Evolutionary conservation across 1,140 invertebrate genomes (phyloP).

Genomic region (Dendroctonus valens): DNA sequence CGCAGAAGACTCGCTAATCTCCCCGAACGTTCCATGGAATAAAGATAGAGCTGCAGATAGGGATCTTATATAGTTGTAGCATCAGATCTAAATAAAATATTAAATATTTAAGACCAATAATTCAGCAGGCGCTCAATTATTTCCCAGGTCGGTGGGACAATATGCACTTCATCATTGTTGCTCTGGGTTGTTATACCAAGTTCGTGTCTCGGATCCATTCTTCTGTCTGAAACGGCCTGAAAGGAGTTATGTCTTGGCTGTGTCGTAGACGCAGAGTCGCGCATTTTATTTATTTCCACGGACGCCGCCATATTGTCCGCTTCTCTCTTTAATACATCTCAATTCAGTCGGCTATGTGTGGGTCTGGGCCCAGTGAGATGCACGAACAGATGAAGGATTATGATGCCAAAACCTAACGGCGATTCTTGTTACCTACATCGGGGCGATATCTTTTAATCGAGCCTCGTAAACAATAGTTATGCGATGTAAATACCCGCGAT

Average conservation of each 20-base stretch:
- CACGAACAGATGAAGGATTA: conserved; percentile 37
- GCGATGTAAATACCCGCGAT: conserved; percentile 28
- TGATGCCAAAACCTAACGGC: conserved; percentile 34
- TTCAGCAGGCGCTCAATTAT: conserved; percentile 35
- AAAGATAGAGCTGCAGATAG: too few relatives aligned
- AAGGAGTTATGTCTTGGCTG: conserved; percentile 42
- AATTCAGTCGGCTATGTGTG: conserved; percentile 34
- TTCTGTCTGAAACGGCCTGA: conserved; percentile 40
- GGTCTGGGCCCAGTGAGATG: conserved; percentile 20
- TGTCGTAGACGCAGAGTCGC: conserved; percentile 38
- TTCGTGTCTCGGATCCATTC: conserved; percentile 44
- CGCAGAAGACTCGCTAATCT: too few relatives aligned
- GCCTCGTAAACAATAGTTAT: conserved; percentile 35
- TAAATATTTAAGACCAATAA: conserved; percentile 29
- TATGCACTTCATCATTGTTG: conserved; percentile 43
- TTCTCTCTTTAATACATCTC: conserved; percentile 38
- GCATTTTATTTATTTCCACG: conserved; percentile 37
- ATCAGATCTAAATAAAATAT: conserved; percentile 9
- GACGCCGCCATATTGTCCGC: conserved; percentile 38
- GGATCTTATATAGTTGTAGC: too few relatives aligned
- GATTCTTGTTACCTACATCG: conserved; percentile 36
- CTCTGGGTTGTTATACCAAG: conserved; percentile 37
- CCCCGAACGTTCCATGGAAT: too few relatives aligned
- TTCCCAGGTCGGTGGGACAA: conserved; percentile 34
- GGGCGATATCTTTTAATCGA: conserved; percentile 34